A percentile compares a stretch with the other conserved stretches of the same genome.
phyloP scores from a whole-genome alignment of 2,888 invertebrate species.

The Fissipunctia ypsillon region DNA sequence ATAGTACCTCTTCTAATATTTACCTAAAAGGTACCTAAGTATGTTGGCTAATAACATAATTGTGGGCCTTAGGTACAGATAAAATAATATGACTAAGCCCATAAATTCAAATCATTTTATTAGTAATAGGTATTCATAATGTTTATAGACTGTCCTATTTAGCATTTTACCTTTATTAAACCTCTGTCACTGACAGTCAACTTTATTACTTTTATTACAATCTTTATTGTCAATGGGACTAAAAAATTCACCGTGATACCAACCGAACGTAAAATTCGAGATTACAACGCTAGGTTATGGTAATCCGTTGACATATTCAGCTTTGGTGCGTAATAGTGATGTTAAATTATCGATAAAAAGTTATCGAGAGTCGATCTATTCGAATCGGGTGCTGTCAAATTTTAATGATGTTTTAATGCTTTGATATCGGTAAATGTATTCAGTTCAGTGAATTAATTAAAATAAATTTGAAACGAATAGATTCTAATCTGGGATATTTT shows the following conservation, averaged over 20 bases:
- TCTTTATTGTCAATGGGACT: constrained; percentile 50
- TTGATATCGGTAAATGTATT: constrained; percentile 16
- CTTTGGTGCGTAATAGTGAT: constrained; percentile 44
- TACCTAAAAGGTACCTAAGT: too few relatives aligned
- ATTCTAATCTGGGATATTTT: constrained; percentile 9
- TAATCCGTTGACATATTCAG: constrained; percentile 56
- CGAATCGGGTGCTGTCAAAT: constrained; percentile 20
- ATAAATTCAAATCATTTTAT: constrained; percentile 32
- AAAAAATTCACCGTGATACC: constrained; percentile 51
- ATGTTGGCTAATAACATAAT: too few relatives aligned
- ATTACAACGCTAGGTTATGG: constrained; percentile 66
- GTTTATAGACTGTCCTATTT: constrained; percentile 40
- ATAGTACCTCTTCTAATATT: neutral
- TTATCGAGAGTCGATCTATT: constrained; percentile 43
- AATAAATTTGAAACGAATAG: constrained; percentile 16
- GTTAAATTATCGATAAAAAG: constrained; percentile 43
- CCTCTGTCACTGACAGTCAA: constrained; percentile 45
- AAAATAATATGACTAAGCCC: neutral
- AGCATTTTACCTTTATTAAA: constrained; percentile 46
- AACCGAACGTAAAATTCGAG: constrained; percentile 62
- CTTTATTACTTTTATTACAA: constrained; percentile 60
- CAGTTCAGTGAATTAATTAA: constrained; percentile 26
- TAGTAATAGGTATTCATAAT: constrained; percentile 43
- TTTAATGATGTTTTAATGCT: constrained; percentile 22
- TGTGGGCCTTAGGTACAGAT: too few relatives aligned